Conservation (phyloP, 2,888 invertebrate species). For the Athalia rosae region DNA sequence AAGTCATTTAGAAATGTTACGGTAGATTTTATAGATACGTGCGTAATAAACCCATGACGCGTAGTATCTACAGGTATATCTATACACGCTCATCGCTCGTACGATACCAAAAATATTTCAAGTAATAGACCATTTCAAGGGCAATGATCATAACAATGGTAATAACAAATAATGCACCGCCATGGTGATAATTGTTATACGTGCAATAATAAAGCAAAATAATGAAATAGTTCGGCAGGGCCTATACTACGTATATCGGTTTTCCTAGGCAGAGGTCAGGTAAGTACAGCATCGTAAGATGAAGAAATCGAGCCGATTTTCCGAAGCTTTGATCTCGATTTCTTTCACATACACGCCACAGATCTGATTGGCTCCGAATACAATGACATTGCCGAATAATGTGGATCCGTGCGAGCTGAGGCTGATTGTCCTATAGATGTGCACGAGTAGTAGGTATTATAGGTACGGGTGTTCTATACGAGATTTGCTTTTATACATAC, state of each 20-base stretch:
- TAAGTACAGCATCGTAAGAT: not conserved
- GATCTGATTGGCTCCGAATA: not conserved
- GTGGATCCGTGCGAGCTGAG: not conserved
- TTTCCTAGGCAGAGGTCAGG: not conserved
- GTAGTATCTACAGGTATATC: not conserved
- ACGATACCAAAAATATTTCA: too few species aligned
- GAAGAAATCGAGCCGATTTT: constrained; percentile 31
- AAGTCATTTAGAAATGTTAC: constrained; percentile 39
- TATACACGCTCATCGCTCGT: not conserved
- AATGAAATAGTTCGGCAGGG: not conserved
- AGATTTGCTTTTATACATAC: too few species aligned
- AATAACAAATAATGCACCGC: not conserved
- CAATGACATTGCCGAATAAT: not conserved
- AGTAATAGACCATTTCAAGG: too few species aligned
- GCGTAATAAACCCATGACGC: not conserved
- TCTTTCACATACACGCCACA: too few species aligned
- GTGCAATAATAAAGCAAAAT: too few species aligned
- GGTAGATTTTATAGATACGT: constrained; percentile 3
- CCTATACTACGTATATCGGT: constrained; percentile 7
- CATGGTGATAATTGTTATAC: not conserved
- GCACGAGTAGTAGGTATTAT: too few species aligned
- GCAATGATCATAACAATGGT: too few species aligned
- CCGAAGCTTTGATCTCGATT: too few species aligned
- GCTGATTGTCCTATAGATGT: too few species aligned
- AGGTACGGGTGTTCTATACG: too few species aligned